phyloP scores from a whole-genome alignment of 2,797 vertebrate genomes.

The Macrochelys suwanniensis region DNA sequence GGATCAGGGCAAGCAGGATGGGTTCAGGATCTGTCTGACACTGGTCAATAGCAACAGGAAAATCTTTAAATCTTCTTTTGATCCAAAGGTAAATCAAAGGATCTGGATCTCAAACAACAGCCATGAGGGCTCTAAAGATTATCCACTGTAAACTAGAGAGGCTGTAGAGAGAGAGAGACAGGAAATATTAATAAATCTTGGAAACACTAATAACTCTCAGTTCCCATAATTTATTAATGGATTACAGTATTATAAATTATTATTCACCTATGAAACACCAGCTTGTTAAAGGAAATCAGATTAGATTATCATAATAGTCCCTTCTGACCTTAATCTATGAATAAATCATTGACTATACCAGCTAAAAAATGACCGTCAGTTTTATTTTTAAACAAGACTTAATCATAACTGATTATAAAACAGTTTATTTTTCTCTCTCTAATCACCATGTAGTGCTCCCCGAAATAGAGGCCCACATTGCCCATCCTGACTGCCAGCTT shows the following conservation, averaged over 20 bases:
- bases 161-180: fast-evolving
- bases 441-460: background rate
- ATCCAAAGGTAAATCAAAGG: slow-evolving; percentile 27
- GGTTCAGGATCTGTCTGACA: background rate
- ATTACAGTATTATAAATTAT: background rate
- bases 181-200: fast-evolving
- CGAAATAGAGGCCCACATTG: background rate
- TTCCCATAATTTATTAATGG: background rate
- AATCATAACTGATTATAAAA: background rate
- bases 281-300: background rate
- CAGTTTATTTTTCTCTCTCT: background rate
- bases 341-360: fast-evolving
- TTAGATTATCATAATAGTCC: background rate
- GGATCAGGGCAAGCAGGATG: background rate
- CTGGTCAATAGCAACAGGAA: slow-evolving; percentile 36
- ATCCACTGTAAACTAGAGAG: background rate
- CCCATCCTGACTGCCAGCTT: background rate
- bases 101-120: background rate
- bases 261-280: background rate
- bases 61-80: slow-evolving; percentile 62
- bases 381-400: background rate
- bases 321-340: background rate
- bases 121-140: background rate
- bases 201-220: background rate
- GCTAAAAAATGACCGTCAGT: background rate